Percentiles rank a stretch among this genome's conserved stretches.
phyloP scores from a whole-genome alignment of 2,113 vertebrate species.

The Zootoca vivipara region DNA sequence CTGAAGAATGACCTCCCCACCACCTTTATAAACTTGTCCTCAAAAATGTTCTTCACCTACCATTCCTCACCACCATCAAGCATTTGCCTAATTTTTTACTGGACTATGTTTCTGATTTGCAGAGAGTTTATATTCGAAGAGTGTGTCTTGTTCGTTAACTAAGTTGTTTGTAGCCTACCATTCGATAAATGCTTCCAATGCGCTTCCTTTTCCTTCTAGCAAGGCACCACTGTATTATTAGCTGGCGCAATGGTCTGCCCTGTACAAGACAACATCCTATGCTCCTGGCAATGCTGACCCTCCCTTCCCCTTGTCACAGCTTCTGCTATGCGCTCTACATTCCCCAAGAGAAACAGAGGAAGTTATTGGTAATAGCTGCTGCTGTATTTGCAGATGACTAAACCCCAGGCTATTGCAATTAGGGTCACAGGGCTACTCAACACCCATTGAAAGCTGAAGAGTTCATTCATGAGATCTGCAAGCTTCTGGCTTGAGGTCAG shows the following conservation, averaged over 20 bases:
- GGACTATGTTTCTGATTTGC: not conserved
- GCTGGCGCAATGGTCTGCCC: not conserved
- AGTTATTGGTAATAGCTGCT: constrained; percentile 22
- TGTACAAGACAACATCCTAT: not conserved
- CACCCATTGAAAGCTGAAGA: not conserved
- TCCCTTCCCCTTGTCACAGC: not conserved
- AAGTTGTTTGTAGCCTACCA: not conserved
- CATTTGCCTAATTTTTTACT: not conserved
- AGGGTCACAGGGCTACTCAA: constrained; percentile 18
- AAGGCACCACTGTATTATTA: too few species aligned
- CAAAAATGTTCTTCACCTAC: not conserved
- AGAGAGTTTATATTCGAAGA: not conserved
- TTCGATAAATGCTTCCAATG: too few species aligned
- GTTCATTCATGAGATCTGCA: constrained; percentile 62
- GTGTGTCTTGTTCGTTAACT: not conserved
- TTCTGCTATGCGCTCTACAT: accelerated
- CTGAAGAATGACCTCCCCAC: not conserved
- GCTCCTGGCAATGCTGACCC: not conserved
- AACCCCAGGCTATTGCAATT: not conserved
- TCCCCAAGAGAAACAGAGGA: not conserved
- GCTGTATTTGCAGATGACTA: not conserved
- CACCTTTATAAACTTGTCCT: not conserved
- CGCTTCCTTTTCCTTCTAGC: too few species aligned
- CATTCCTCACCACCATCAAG: not conserved
- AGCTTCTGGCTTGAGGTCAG: constrained; percentile 50